Evolutionary conservation across 1,140 invertebrate genomes (phyloP), one percentile per base, ranked within the genome.

Genomic region (Ctenoplectra terminalis): DNA sequence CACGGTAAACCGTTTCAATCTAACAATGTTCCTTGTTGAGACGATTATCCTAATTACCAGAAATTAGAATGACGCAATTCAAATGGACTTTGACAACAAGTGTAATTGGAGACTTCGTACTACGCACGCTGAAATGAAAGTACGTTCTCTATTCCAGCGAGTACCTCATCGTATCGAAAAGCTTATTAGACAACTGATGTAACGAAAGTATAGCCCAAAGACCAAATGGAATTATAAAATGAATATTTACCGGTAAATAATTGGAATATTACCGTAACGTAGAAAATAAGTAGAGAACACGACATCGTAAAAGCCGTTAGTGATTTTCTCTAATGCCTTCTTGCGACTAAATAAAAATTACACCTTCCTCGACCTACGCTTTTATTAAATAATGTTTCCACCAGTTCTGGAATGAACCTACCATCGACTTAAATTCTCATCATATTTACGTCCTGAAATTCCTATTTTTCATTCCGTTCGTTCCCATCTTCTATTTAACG

Each of bases 41-140:
- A 72, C 31, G 69, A 72, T 72, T 40, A 72, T 72, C 52, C 70
- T 56, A 72, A 72, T 72, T 34, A 43, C 34, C 37, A 29, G 52
- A 72, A 72, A 72, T 72, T 72, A 72, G 69, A 56, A 40, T 72
- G 70, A 72, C 70, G 52, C 52, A 29, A 58, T 56, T 56, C 5
- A 72, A 56, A 54, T 26, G 15, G 8, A 17, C 50, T 23, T 26
- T 29, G n/a, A 17, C 69, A 26, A 40, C 34, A 20, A 23, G 69
- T 29, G 34, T 54, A 71, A 56, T 71, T 56, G 69, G 17, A 56
- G n/a, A 26, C 34, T 8, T 40, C 34, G 4, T 26, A 4, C 3
- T 17, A 26, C 40, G 43, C 37, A 29, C 52, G 9, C 40, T 40
- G 17, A 20, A 26, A 26, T 9, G 48, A 52, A 58, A 29, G 4